Percentiles rank a stretch among this genome's conserved stretches.
These are phyloP conservation scores for Ptychodera flava DNA, from an alignment of 35 echinoderm and acorn worm genomes.

Conservation along the genomic window DNA sequence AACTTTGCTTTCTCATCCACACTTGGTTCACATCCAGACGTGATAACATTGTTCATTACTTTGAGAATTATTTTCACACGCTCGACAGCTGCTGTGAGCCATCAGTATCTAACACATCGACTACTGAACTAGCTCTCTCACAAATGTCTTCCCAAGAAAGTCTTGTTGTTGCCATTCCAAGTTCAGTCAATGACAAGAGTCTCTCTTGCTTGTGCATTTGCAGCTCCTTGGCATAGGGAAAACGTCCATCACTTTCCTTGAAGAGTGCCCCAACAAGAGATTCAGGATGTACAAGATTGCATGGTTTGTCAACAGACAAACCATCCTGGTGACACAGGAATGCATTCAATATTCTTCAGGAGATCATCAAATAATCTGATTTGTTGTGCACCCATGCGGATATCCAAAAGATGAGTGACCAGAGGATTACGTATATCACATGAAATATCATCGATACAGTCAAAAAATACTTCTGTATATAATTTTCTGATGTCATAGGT, in stretches of 20 bases:
- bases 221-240: conserved; percentile 22
- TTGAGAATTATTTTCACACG: conserved; percentile 8
- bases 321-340: conserved; percentile 15
- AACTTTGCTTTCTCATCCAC: not conserved
- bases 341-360: conserved; percentile 21
- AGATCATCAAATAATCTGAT: not conserved
- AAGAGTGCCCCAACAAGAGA: conserved; percentile 7
- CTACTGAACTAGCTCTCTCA: conserved; percentile 11
- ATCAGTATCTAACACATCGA: too few species aligned
- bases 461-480: not conserved
- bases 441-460: not conserved
- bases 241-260: conserved; percentile 22
- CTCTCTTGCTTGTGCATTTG: not conserved
- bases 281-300: conserved; percentile 28
- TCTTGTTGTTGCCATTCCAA: conserved; percentile 35
- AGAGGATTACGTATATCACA: not conserved
- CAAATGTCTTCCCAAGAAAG: conserved; percentile 28
- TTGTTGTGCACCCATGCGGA: conserved; percentile 13
- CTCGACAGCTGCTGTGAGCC: not conserved
- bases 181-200: conserved; percentile 4
- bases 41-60: not conserved
- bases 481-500: not conserved
- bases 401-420: conserved; percentile 8
- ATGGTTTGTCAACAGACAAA: conserved; percentile 2
- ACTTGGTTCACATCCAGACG: not conserved